phyloP scores from a whole-genome alignment of 2,888 invertebrate species.

The Chalcosyrphus nemorum region DNA sequence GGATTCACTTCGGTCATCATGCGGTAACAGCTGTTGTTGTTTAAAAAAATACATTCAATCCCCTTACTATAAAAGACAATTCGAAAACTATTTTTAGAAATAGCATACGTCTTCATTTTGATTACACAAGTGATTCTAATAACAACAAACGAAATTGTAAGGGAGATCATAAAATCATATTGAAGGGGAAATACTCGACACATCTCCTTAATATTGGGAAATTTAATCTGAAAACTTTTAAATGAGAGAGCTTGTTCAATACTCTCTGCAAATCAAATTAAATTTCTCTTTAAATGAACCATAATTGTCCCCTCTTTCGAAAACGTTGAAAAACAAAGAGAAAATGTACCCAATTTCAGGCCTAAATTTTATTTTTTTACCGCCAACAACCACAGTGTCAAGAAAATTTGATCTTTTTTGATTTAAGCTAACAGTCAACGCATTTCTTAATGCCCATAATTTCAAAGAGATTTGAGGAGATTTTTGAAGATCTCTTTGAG shows the following conservation, averaged over 20 bases:
- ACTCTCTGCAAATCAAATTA: neutral
- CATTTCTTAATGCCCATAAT: no score
- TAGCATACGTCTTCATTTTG: neutral
- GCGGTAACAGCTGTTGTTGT: slow-evolving; percentile 5
- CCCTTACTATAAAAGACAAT: neutral
- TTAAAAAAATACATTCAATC: neutral
- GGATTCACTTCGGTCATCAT: neutral
- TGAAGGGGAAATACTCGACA: neutral
- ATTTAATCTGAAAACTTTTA: neutral
- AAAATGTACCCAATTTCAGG: no score
- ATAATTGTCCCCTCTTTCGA: neutral
- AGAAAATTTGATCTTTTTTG: no score
- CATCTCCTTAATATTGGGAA: slow-evolving; percentile 25
- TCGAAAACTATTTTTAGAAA: neutral
- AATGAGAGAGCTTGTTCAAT: neutral
- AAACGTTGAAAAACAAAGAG: neutral
- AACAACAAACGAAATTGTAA: neutral
- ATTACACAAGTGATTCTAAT: neutral
- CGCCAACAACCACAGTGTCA: no score
- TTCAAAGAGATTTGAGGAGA: no score
- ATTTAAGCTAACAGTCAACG: no score
- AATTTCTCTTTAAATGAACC: neutral
- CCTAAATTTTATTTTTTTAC: no score
- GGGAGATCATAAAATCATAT: neutral
- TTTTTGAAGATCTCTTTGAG: no score